Evolutionary conservation across 1,140 invertebrate species (phyloP).

Genomic region (Drosophila tropicalis): DNA sequence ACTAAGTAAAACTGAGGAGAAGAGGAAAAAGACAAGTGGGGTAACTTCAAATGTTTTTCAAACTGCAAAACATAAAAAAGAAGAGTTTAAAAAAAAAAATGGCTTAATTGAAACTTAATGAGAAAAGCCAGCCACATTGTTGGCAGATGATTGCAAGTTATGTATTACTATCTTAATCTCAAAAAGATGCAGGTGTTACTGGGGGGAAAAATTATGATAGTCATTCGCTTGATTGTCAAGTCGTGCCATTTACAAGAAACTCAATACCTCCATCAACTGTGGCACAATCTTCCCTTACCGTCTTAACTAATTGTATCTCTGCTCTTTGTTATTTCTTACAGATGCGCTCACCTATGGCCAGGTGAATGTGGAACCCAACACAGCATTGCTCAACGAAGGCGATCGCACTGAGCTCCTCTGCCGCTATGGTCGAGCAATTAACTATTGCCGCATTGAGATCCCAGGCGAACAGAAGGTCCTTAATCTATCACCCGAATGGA

Average conservation of each 20-base stretch:
- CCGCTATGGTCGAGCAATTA: constrained; percentile 75
- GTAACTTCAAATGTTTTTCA: constrained; percentile 42
- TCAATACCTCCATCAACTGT: constrained; percentile 20
- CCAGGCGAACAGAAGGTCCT: constrained; percentile 83
- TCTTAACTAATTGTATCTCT: constrained; percentile 23
- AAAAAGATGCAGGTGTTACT: constrained; percentile 43
- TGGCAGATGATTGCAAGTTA: constrained; percentile 24
- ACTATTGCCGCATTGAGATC: constrained; percentile 84
- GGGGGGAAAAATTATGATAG: constrained; percentile 40
- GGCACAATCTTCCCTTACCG: constrained; percentile 30
- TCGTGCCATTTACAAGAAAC: too few relatives aligned
- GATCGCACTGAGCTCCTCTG: constrained; percentile 84
- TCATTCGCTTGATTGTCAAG: constrained; percentile 21
- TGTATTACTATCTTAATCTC: constrained; percentile 49
- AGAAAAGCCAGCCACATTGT: constrained; percentile 45
- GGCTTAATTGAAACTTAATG: constrained; percentile 77
- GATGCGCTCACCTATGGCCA: constrained; percentile 73
- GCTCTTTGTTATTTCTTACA: constrained; percentile 38
- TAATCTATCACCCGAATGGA: constrained; percentile 62
- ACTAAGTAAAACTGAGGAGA: constrained; percentile 32
- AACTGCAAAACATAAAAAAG: constrained; percentile 29
- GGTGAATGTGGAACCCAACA: constrained; percentile 77
- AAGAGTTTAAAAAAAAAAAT: neutral
- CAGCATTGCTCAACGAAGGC: constrained; percentile 79
- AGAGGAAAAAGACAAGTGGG: constrained; percentile 26